phyloP scores from a whole-genome alignment of 2,888 invertebrate genomes.

The Drosophila picticornis region DNA sequence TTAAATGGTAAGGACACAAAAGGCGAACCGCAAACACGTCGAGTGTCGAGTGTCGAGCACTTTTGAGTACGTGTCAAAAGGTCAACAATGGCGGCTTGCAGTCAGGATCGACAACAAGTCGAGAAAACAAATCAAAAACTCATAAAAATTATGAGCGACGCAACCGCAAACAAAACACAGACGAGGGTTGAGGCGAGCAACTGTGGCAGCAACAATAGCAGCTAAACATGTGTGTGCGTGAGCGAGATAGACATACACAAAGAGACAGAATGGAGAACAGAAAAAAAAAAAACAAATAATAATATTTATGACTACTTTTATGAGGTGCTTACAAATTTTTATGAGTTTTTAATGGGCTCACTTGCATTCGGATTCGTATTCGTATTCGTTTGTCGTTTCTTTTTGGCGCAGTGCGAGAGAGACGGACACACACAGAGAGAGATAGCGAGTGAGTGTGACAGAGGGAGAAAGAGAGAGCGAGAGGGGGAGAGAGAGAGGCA shows the following conservation, averaged over 20 bases:
- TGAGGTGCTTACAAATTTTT: constrained; percentile 86
- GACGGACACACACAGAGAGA: background rate
- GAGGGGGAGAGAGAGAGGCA: constrained; percentile 9
- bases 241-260: background rate
- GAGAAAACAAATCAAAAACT: constrained; percentile 75
- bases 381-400: constrained; percentile 52
- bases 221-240: background rate
- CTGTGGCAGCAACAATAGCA: constrained; percentile 46
- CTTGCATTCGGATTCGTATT: constrained; percentile 54
- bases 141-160: constrained; percentile 77
- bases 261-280: constrained; percentile 10
- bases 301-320: constrained; percentile 85
- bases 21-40: constrained; percentile 47
- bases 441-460: constrained; percentile 10
- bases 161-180: constrained; percentile 61
- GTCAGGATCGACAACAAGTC: constrained; percentile 57
- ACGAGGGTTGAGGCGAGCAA: constrained; percentile 68
- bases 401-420: constrained; percentile 40
- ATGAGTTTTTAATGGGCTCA: constrained; percentile 85
- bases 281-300: constrained; percentile 64
- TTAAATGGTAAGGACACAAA: constrained; percentile 22
- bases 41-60: constrained; percentile 28
- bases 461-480: constrained; percentile 5
- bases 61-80: constrained; percentile 65
- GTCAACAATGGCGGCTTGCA: constrained; percentile 74